Conservation (phyloP, 2,888 invertebrate species). For the Pterostichus madidus region DNA sequence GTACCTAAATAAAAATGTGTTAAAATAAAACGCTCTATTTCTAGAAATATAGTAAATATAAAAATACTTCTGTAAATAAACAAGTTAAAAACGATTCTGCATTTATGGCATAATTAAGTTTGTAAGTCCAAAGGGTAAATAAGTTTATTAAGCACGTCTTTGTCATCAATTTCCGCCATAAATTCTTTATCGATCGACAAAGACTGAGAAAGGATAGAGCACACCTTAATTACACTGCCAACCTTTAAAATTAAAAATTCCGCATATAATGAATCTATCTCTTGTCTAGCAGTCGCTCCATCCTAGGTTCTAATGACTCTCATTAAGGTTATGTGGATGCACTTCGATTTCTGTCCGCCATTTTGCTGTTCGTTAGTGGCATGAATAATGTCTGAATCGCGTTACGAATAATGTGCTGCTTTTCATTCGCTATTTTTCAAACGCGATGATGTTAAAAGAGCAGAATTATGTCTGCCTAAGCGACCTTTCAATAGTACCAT, state of each 20-base stretch:
- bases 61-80: too few species aligned
- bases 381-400: constrained; percentile 39
- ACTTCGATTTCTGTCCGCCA: constrained; percentile 36
- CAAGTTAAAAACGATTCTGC: not conserved
- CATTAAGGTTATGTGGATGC: constrained; percentile 37
- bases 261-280: constrained; percentile 37
- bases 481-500: too few species aligned
- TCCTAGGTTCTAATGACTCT: constrained; percentile 30
- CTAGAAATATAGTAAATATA: too few species aligned
- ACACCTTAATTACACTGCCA: constrained; percentile 36
- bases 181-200: not conserved
- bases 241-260: constrained; percentile 53
- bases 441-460: not conserved
- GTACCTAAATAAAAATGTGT: too few species aligned
- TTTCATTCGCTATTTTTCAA: not conserved
- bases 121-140: not conserved
- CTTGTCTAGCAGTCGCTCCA: constrained; percentile 23
- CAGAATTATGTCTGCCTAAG: too few species aligned
- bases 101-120: not conserved
- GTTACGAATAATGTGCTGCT: not conserved
- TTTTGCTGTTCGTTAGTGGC: constrained; percentile 21
- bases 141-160: constrained; percentile 2
- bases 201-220: not conserved
- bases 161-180: constrained; percentile 1
- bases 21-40: too few species aligned